phyloP scores from a whole-genome alignment of 2,888 invertebrate genomes.

The Drosophila ustulata region DNA sequence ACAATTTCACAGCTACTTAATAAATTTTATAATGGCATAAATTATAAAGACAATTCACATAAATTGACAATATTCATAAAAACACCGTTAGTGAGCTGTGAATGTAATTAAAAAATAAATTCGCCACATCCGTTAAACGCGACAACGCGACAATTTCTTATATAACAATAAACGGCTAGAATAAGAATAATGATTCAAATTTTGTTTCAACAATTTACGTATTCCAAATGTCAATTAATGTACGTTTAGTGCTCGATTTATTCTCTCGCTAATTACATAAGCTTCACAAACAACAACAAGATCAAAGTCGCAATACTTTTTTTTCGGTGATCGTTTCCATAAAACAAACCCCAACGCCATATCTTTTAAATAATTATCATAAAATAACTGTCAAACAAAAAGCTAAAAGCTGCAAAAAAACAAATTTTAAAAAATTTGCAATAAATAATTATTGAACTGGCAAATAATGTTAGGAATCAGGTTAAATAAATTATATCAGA shows the following conservation, averaged over 20 bases:
- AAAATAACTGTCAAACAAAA: conserved; percentile 8
- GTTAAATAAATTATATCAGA: conserved; percentile 16
- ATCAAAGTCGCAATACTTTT: conserved; percentile 10
- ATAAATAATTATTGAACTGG: conserved; percentile 13
- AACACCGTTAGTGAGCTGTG: conserved; percentile 55
- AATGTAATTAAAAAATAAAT: conserved; percentile 22
- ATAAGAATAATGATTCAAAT: conserved; percentile 16
- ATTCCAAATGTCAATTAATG: conserved; percentile 13
- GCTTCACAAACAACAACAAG: conserved; percentile 4
- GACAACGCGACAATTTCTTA: not conserved
- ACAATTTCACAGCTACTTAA: conserved; percentile 62
- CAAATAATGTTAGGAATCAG: conserved; percentile 3
- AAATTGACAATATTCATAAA: conserved; percentile 17
- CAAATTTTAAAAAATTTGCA: not conserved
- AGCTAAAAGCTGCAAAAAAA: conserved; percentile 3
- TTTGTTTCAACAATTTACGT: conserved; percentile 1
- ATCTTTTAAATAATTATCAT: conserved; percentile 2
- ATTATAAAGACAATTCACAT: conserved; percentile 12
- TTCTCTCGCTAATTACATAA: conserved; percentile 31
- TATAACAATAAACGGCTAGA: conserved; percentile 26
- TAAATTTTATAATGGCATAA: conserved; percentile 50
- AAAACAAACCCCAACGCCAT: conserved; percentile 10
- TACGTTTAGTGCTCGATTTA: conserved; percentile 26
- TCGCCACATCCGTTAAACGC: not conserved
- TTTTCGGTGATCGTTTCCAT: conserved; percentile 6